These are phyloP conservation scores for Acanthis flammea DNA, from an alignment of 2,797 vertebrate genomes.

Conservation along the genomic window DNA sequence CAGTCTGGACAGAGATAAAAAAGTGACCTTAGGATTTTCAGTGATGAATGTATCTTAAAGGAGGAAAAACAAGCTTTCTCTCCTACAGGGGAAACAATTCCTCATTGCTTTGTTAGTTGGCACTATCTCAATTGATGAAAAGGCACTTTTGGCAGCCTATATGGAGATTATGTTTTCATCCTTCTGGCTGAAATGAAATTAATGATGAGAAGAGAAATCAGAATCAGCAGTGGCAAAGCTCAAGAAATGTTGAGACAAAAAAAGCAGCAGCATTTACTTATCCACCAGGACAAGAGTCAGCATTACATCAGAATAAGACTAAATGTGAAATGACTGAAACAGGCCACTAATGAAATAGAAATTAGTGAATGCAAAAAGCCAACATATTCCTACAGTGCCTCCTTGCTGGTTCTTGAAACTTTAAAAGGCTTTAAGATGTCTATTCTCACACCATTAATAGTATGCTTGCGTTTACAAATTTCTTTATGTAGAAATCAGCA, in stretches of 20 bases:
- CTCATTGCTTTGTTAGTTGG: background rate
- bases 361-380: background rate
- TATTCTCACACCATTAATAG: background rate
- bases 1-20: background rate
- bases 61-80: background rate
- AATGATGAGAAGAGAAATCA: slow-evolving; percentile 1
- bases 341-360: background rate
- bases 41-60: background rate
- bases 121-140: background rate
- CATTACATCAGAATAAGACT: background rate
- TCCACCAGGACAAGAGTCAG: background rate
- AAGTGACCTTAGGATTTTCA: background rate
- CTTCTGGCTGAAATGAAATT: slow-evolving; percentile 2
- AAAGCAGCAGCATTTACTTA: background rate
- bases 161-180: background rate
- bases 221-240: background rate
- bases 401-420: background rate
- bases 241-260: background rate
- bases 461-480: background rate
- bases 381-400: background rate
- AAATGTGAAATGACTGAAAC: background rate
- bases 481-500: background rate
- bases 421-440: background rate
- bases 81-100: background rate
- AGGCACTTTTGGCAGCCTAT: background rate